Evolutionary conservation across 2,113 vertebrate species (phyloP), one percentile per base, ranked within the genome.

Genomic region (Anoura caudifer): DNA sequence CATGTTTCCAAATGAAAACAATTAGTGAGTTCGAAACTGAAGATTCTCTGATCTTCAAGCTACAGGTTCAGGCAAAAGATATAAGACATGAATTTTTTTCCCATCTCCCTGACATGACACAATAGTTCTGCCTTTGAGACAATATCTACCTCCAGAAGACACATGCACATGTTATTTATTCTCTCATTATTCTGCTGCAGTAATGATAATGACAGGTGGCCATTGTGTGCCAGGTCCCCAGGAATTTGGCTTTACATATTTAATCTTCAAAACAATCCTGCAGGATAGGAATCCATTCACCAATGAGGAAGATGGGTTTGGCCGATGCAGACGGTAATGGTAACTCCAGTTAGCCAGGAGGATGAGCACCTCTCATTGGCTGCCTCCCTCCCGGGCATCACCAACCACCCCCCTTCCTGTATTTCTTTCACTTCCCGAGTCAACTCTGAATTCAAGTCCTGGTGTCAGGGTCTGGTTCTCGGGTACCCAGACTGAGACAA

Each of bases 1-100:
- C 83, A 85, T 84, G 41, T 81, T 77, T 94, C 95, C 95, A 88
- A 88, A 98, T 97, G 94, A 97, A 98, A 95, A 90, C 90, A 96
- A 97, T 98, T 97, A 97, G 88, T 86, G 95, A 97, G 45, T 65
- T 86, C 61, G 79, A 95, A 94, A 96, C 33, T 69, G 91, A 97
- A 97, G 43, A 82, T 24, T 33, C 10, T 36, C n/a, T 36, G 54
- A 91, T 94, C 54, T 94, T 54, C 33, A 7, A n/a, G 83, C 69
- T 76, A 77, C 13, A 19, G 69, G 91, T 38, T 70, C 47, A n/a
- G 47, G 54, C 65, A 24, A 50, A 63, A 79, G 56, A 93, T 38
- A 73, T 1, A 54, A 69, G 59, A 83, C 5, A n/a, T 45, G 41
- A 22, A 54, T 43, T 56, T 90, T 70, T 82, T 61, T 47, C n/a